Base-by-base conservation (phyloP, 1,140 invertebrate genomes). In the Penaeus vannamei region DNA sequence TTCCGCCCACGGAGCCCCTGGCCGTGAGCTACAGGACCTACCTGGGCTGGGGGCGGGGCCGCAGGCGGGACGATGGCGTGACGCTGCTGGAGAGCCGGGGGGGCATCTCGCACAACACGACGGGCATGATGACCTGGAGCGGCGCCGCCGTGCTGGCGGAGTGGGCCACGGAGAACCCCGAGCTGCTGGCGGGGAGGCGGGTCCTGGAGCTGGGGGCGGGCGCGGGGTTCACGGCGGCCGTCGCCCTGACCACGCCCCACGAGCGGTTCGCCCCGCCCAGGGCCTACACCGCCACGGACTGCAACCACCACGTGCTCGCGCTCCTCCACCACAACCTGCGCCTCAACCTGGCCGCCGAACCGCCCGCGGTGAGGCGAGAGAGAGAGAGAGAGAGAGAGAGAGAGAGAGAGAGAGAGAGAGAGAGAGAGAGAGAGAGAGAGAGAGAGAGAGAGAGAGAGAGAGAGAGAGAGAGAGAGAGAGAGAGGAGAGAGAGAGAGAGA, bases 181-280 rank as follows among this genome's bases (percentile, higher is more conserved):
- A 69, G 29, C 46, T 86, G 2, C 26, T 89, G 79, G 77, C 82
- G 10, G 90, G 90, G 19, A 72, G 86, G 61, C 64, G 90, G 29
- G 85, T 91, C 26, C n/a, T 91, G 88, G 90, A 91, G 62, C 72
- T 91, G 20, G 90, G 90, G 7, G 90, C 90, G n/a, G 90, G 90
- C 5, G 72, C 90, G 2, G 90, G 90, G n/a, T 89, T 89, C 61
- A 83, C 82, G 32, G 87, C 87, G 7, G 72, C 80, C 2, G 80
- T 69, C n/a, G 72, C 90, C 42, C 85, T 91, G 53, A 91, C 80
- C 29, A 69, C 72, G 19, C 64, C 66, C 23, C 42, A 36, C n/a
- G 61, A 62, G 29, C 53, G 46, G 19, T 46, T 36, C 12, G 83
- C 29, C 8, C 84, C 82, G 10, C 85, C 86, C 3, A 19, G 20